phyloP scores from a whole-genome alignment of 1,140 invertebrate genomes.

The Cydia pomonella region DNA sequence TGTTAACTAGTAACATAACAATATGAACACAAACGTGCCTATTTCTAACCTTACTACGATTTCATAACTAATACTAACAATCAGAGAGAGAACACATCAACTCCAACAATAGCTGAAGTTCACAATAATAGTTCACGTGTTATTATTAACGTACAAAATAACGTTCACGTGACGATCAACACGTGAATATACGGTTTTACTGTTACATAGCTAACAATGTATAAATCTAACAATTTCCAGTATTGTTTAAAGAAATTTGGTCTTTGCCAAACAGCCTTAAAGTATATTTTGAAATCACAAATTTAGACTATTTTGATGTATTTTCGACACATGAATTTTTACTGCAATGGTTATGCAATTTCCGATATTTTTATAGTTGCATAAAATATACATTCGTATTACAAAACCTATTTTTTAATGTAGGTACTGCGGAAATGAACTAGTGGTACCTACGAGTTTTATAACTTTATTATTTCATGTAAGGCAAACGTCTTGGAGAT shows the following conservation, averaged over 20 bases:
- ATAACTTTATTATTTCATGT: too few species aligned
- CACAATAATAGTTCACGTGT: constrained; percentile 19
- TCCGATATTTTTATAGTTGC: constrained; percentile 6
- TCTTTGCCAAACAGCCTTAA: background rate
- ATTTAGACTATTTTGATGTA: background rate
- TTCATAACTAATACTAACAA: constrained; percentile 11
- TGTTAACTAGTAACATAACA: background rate
- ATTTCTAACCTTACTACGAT: background rate
- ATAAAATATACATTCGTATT: background rate
- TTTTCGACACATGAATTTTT: background rate
- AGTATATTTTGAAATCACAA: background rate
- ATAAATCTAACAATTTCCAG: background rate
- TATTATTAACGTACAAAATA: background rate
- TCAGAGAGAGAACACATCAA: background rate
- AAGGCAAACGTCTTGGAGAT: too few species aligned
- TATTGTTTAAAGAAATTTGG: background rate
- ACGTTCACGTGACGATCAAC: background rate
- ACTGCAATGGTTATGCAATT: background rate
- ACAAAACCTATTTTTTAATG: background rate
- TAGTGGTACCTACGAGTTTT: background rate
- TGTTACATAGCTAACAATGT: background rate
- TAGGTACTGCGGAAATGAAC: background rate
- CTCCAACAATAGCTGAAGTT: background rate
- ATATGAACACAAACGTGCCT: background rate
- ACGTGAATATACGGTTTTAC: background rate